Evolutionary conservation across 2,113 vertebrate genomes (phyloP).

Genomic region (Ciconia boyciana): DNA sequence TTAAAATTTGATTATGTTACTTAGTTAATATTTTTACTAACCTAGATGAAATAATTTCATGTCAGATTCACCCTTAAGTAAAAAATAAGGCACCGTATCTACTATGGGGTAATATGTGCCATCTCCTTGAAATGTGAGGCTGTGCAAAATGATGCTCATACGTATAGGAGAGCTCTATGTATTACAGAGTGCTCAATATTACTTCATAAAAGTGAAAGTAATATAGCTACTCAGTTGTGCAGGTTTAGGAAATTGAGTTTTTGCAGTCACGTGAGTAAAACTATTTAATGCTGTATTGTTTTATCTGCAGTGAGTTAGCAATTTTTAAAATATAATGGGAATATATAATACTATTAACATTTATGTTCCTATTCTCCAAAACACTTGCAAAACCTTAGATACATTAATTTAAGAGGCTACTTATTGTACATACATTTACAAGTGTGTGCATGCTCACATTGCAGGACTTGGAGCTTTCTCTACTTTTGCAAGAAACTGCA

Average conservation of each 20-base stretch:
- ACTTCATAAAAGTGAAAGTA: not conserved
- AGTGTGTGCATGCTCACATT: fast-evolving
- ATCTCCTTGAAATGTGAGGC: not conserved
- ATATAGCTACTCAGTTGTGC: not conserved
- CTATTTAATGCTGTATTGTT: not conserved
- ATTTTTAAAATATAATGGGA: not conserved
- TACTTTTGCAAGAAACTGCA: not conserved
- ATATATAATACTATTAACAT: not conserved
- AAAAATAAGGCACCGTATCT: not conserved
- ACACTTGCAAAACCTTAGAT: not conserved
- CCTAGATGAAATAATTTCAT: not conserved
- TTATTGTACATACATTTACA: not conserved
- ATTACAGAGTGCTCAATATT: not conserved
- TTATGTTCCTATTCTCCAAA: not conserved
- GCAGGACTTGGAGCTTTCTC: not conserved
- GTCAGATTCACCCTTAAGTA: not conserved
- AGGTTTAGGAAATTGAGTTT: not conserved
- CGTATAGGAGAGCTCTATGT: not conserved
- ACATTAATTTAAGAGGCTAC: not conserved
- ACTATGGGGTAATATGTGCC: fast-evolving
- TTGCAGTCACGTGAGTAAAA: not conserved
- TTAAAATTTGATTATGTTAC: not conserved
- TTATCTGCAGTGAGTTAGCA: not conserved
- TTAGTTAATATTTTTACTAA: not conserved
- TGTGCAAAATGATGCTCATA: not conserved